Conservation (phyloP, 2,113 vertebrate species). For the Pyrgilauda ruficollis region DNA sequence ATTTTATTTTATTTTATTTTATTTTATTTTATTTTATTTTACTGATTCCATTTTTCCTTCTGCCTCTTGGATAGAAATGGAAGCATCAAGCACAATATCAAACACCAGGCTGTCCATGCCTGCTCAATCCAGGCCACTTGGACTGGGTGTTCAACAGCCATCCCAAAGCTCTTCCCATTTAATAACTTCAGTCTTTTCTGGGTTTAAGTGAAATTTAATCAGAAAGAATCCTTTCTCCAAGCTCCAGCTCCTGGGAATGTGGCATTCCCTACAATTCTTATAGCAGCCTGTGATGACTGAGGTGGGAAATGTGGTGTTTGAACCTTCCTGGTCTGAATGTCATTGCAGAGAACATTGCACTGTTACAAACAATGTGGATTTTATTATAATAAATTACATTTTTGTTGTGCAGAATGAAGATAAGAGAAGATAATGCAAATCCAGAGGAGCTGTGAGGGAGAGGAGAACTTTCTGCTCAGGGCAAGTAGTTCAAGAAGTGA, state of each 20-base stretch:
- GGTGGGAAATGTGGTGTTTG: neutral
- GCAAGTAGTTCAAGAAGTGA: neutral
- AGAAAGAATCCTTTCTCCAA: neutral
- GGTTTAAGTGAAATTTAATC: neutral
- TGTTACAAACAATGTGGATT: neutral
- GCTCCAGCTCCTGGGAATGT: neutral
- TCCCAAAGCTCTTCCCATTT: neutral
- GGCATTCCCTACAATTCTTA: neutral
- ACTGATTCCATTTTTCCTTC: neutral
- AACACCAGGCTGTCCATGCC: neutral
- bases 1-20: no score
- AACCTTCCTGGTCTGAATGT: neutral
- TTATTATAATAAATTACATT: neutral
- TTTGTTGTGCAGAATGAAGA: neutral
- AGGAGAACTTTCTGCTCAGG: neutral
- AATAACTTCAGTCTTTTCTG: neutral
- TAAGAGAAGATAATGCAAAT: rapidly evolving
- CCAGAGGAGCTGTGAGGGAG: neutral
- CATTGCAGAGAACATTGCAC: neutral
- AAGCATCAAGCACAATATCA: neutral
- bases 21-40: no score
- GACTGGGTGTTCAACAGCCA: neutral
- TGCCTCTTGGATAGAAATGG: neutral
- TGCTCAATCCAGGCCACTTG: neutral
- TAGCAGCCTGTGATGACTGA: rapidly evolving